Base-by-base conservation (phyloP, 92 coral and sea anemone genomes). In the Heliopora coerulea region DNA sequence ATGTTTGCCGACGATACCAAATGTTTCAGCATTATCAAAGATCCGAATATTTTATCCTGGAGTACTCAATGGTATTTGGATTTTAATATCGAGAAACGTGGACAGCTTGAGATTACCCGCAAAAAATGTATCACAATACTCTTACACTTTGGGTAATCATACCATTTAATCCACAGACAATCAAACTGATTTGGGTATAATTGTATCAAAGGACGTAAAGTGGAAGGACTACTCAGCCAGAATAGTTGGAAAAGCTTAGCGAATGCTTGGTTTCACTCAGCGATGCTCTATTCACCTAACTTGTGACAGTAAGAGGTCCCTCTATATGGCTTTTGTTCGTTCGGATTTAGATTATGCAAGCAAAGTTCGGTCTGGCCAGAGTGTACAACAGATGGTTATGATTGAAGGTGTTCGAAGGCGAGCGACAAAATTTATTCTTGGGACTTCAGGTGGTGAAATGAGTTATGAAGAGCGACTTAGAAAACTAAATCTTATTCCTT, bases 331-430 rank as follows among this genome's bases (percentile, higher is more conserved):
- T 65, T 21, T 65, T 65, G 26, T 34, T 20, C 40, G 27, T n/a
- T 65, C 69, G 18, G 17, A 30, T n/a, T n/a, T n/a, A 5, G 32
- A 59, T 20, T 60, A 60, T 23, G 66, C 66, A 8, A 31, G 33
- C 34, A n/a, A 60, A 60, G 66, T 60, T 31, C 30, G 37, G 66
- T 60, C 66, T 25, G 39, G 13, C 5, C 34, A 60, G 13, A 60
- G 39, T 28, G 6, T 29, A 1, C n/a, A 60, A 60, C 18, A 60
- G 8, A 60, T 27, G 42, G 30, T 60, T 18, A 4, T 60, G 21
- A 2, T 64, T 17, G 72, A 64, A n/a, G 42, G 42, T 35, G 72
- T 64, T 10, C 72, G 30, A 61, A 4, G 72, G 7, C 72, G 72
- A 41, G 72, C 72, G 3, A 64, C 72, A 19, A 35, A 64, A 12